Evolutionary conservation across 2,888 invertebrate species (phyloP), one percentile per base, ranked within the genome.

Genomic region (Eupeodes luniger): DNA sequence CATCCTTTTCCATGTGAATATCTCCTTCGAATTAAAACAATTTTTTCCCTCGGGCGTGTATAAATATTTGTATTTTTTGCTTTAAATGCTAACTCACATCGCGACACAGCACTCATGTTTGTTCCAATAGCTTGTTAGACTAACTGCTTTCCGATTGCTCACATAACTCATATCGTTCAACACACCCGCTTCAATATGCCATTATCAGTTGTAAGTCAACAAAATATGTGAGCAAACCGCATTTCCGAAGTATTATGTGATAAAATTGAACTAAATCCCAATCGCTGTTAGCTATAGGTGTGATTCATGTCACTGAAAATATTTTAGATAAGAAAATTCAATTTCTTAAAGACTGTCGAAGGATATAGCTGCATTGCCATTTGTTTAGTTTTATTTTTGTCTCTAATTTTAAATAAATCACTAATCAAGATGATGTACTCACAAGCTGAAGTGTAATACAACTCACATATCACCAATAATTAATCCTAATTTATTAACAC

Each of bases 391-490:
- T 72, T 6, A 55, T 62, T 47, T 61, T 49, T 76, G 27, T 27
- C 2, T 2, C 16, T 51, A 49, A 64, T 19, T 62, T 67, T 14
- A 53, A 55, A 19, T 76, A 64, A 59, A 77, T 55, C 55, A 81
- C 81, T 34, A 69, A 47, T 89, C 89, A 92, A 81, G 87, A 92
- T 91, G 91, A 92, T 92, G 92, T 91, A 92, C 89, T 92, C 92
- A 69, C 91, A 91, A 84, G 92, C 91, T 75, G 89, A 92, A 92
- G 90, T 92, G 92, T 92, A 92, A 78, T 75, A 27, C 27, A 47
- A 1, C 12, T 36, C 53, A 77, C 64, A 66, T 62, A 91, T 51
- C 40, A 66, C 77, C 14, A 27, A 27, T 27, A 27, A 78, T 61
- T 12, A 6, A 69, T 53, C 59, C 53, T 40, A 74, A 79, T 64